Evolutionary conservation across 64 coral and sea anemone species (phyloP), one percentile per base, ranked within the genome.

Genomic region (Dendronephthya gigantea): DNA sequence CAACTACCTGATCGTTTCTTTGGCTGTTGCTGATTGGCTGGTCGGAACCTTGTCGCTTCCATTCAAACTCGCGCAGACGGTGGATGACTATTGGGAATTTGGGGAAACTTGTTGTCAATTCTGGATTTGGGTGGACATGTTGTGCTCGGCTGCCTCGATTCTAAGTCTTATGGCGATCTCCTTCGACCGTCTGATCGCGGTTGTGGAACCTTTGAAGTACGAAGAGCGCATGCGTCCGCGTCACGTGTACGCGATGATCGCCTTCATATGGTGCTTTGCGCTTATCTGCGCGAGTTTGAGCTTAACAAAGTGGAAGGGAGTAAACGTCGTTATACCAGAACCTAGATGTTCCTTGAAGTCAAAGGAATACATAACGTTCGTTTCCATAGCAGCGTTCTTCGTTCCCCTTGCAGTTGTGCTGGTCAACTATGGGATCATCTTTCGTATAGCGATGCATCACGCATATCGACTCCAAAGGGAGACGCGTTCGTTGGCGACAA

Each of bases 61-160:
- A 5, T 98, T 98, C 50, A 84, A 90, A 34, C 88, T 98, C 56
- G 83, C 90, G 0, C 95, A 98, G n/a, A 91, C 87, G 27, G 41
- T 98, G 22, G 79, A 98, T 2, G 87, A 90, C 36, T 14, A 7
- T 0, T 98, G 92, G 92, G 92, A 92, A 0, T 14, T 27, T 1
- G 82, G 48, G 33, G 50, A 93, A 35, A 89, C 87, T 9, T 92
- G 95, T 4, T 98, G 95, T 22, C 92, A 98, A 70, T 85, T 85
- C 25, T 98, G 95, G 95, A 98, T 98, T 4, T 93, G 92, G 92
- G 84, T 93, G 2, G 95, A 98, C n/a, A 98, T 93, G 87, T 49
- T 98, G 2, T 91, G 87, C 30, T 69, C 88, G 34, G 95, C 91
- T 17, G 95, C 92, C 0, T 98, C 95, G 1, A 98, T 98, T 43